Percentiles rank a stretch among this genome's conserved stretches.
These are phyloP conservation scores for Isichthys henryi DNA, from an alignment of 2,113 vertebrate genomes.

Conservation along the genomic window DNA sequence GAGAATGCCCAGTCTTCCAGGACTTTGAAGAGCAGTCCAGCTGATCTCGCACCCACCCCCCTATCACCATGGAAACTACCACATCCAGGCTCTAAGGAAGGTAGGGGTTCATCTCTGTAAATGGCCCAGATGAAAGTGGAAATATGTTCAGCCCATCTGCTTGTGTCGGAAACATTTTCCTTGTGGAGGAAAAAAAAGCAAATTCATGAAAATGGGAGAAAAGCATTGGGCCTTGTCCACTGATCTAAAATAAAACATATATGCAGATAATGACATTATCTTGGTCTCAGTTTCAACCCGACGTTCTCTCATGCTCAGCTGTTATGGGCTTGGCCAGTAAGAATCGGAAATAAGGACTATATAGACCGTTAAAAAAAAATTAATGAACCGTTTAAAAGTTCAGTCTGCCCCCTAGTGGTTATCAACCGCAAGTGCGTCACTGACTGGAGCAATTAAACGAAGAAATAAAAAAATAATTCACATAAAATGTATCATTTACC, in stretches of 20 bases:
- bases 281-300: background rate
- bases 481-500: background rate
- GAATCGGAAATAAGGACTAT: background rate
- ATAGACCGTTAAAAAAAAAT: background rate
- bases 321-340: background rate
- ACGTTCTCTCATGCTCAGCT: background rate
- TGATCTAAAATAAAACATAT: background rate
- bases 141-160: background rate
- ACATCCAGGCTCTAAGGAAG: background rate
- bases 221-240: background rate
- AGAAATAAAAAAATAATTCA: background rate
- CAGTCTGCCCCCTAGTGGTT: slow-evolving; percentile 19
- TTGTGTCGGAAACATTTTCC: background rate
- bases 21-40: background rate
- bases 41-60: background rate
- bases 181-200: background rate
- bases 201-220: background rate
- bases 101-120: background rate
- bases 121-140: background rate
- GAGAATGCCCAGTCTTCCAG: background rate
- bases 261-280: background rate
- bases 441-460: background rate
- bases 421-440: background rate
- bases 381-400: background rate
- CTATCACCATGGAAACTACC: background rate